Conservation (phyloP, 30 jellyfish, hydroid and myxozoan genomes). For the Aurelia sp. region DNA sequence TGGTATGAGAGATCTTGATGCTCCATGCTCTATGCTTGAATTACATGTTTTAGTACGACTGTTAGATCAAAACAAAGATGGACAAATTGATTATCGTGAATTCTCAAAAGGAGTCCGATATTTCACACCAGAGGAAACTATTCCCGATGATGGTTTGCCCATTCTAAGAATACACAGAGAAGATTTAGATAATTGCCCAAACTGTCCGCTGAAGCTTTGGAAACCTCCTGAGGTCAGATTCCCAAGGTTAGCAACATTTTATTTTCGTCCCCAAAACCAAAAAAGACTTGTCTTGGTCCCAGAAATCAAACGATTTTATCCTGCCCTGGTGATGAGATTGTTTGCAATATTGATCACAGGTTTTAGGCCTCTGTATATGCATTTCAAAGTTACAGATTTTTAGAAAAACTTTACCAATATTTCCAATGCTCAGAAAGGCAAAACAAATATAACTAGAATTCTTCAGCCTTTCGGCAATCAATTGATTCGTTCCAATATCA, state of each 20-base stretch:
- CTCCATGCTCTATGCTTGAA: constrained; percentile 76
- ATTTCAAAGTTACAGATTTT: too few relatives aligned
- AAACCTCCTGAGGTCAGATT: constrained; percentile 47
- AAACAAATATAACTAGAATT: too few relatives aligned
- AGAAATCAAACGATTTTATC: too few relatives aligned
- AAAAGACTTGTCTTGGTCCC: too few relatives aligned
- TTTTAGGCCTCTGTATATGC: too few relatives aligned
- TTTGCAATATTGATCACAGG: too few relatives aligned
- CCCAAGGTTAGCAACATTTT: constrained; percentile 60
- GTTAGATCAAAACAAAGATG: constrained; percentile 63
- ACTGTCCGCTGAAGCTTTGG: constrained; percentile 65
- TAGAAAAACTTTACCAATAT: too few relatives aligned
- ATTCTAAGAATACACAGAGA: constrained; percentile 62
- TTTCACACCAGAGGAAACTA: constrained; percentile 62
- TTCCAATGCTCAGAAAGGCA: too few relatives aligned
- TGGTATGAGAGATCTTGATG: constrained; percentile 84
- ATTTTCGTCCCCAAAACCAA: background rate
- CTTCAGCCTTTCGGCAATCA: too few relatives aligned
- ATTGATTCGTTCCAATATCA: too few relatives aligned
- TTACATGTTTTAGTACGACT: constrained; percentile 71
- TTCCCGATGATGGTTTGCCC: constrained; percentile 85
- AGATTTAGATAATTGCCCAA: constrained; percentile 62
- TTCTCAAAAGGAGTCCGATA: constrained; percentile 83
- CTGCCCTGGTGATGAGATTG: too few relatives aligned
- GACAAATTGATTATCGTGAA: constrained; percentile 68